A percentile compares a stretch with the other conserved stretches of the same genome.
Conservation (phyloP, 1,140 invertebrate genomes). For the Drosophila auraria region DNA sequence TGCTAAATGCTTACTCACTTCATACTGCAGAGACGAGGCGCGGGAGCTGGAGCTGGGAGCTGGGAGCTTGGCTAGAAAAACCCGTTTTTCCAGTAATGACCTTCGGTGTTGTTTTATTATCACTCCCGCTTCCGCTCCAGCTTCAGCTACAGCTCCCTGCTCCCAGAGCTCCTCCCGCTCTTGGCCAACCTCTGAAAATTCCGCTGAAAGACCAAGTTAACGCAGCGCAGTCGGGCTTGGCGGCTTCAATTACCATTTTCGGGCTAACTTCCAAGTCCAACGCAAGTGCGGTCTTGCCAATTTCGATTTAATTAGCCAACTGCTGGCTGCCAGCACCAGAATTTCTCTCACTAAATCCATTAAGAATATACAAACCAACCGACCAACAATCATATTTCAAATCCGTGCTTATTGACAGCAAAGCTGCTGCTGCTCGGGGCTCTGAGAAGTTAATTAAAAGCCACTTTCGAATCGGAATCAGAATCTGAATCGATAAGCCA, state of each 20-base stretch:
- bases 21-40: slow-evolving; percentile 28
- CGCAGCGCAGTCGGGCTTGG: slow-evolving; percentile 1
- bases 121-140: slow-evolving; percentile 34
- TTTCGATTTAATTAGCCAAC: slow-evolving; percentile 31
- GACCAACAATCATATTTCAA: slow-evolving; percentile 8
- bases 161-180: neutral
- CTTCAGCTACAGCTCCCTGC: slow-evolving; percentile 12
- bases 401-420: slow-evolving; percentile 17
- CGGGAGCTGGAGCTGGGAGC: neutral
- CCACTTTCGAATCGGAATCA: slow-evolving; percentile 41
- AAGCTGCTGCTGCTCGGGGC: neutral
- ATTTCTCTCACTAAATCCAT: slow-evolving; percentile 27
- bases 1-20: slow-evolving; percentile 82
- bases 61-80: slow-evolving; percentile 44
- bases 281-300: slow-evolving; percentile 35
- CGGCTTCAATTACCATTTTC: slow-evolving; percentile 37
- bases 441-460: slow-evolving; percentile 44
- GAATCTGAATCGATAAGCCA: slow-evolving; percentile 40
- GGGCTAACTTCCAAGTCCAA: slow-evolving; percentile 20
- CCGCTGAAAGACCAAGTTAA: slow-evolving; percentile 42
- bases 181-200: slow-evolving; percentile 34
- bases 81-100: slow-evolving; percentile 83
- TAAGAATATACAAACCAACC: slow-evolving; percentile 1
- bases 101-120: slow-evolving; percentile 78
- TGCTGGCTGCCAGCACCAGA: neutral